Evolutionary conservation across 23 tunicate genomes (phyloP).

Genomic region (Phallusia fumigata): DNA sequence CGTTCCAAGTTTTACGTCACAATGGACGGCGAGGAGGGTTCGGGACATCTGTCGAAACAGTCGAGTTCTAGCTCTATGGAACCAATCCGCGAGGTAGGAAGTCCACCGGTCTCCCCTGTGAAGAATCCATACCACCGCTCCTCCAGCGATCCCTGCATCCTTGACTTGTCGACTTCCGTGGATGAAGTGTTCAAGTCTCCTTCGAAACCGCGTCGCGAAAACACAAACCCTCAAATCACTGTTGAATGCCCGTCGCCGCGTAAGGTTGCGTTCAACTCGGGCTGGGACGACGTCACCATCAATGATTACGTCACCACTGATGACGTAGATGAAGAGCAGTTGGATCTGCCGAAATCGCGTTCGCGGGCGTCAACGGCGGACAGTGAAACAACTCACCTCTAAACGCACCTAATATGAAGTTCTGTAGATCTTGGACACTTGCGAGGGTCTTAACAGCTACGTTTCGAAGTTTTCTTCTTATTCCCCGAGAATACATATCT

Average conservation of each 20-base stretch:
- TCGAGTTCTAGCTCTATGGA: slow-evolving; percentile 20
- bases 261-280: not conserved
- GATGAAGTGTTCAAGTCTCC: slow-evolving; percentile 17
- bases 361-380: slow-evolving; percentile 1
- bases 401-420: too few relatives aligned
- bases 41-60: not conserved
- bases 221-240: not conserved
- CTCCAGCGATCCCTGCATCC: slow-evolving; percentile 53
- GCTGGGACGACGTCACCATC: slow-evolving; percentile 6
- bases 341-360: not conserved
- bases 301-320: slow-evolving; percentile 1
- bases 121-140: slow-evolving; percentile 18
- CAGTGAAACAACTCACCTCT: not conserved
- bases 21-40: not conserved
- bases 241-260: slow-evolving; percentile 30
- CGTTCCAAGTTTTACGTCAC: slow-evolving; percentile 26
- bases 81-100: slow-evolving; percentile 7
- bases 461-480: too few relatives aligned
- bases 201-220: not conserved
- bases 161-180: slow-evolving; percentile 9
- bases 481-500: too few relatives aligned
- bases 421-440: too few relatives aligned
- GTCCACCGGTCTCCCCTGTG: not conserved
- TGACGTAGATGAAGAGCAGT: not conserved
- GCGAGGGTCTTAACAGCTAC: too few relatives aligned